phyloP scores from a whole-genome alignment of 2,113 vertebrate genomes.

The Ammospiza nelsoni region DNA sequence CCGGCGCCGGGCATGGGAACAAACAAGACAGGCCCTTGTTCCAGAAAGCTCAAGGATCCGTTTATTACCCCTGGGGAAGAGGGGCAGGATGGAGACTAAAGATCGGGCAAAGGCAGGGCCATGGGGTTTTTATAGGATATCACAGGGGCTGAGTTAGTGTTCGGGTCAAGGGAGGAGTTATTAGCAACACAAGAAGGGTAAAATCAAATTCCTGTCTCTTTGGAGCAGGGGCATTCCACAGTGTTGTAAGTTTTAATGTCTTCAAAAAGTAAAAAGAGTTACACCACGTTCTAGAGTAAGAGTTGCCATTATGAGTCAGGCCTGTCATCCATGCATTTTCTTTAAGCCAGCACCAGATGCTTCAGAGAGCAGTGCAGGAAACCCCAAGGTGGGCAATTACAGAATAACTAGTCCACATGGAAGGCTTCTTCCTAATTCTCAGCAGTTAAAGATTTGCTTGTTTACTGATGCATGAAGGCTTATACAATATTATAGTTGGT shows the following conservation, averaged over 20 bases:
- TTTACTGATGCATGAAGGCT: not conserved
- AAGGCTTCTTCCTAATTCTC: not conserved
- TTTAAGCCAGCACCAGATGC: not conserved
- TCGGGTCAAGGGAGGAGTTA: no score
- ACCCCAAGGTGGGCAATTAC: slow-evolving; percentile 10
- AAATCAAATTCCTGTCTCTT: no score
- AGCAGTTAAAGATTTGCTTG: not conserved
- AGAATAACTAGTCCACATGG: not conserved
- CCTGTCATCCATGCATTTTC: not conserved
- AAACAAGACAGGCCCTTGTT: no score
- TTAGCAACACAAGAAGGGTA: no score
- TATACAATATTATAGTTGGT: not conserved
- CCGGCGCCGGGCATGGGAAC: no score
- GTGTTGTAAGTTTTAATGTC: not conserved
- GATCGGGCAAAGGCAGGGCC: no score
- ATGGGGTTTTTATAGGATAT: no score
- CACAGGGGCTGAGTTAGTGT: no score
- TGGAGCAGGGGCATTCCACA: no score
- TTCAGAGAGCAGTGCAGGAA: slow-evolving; percentile 3
- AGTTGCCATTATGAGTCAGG: not conserved
- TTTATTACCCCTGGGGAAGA: no score
- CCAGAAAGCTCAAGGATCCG: no score
- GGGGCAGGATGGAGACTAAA: no score
- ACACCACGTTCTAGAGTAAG: not conserved
- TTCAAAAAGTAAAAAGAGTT: not conserved